These are phyloP conservation scores for Elephantulus edwardii DNA, from an alignment of 2,113 vertebrate genomes.

Conservation along the genomic window DNA sequence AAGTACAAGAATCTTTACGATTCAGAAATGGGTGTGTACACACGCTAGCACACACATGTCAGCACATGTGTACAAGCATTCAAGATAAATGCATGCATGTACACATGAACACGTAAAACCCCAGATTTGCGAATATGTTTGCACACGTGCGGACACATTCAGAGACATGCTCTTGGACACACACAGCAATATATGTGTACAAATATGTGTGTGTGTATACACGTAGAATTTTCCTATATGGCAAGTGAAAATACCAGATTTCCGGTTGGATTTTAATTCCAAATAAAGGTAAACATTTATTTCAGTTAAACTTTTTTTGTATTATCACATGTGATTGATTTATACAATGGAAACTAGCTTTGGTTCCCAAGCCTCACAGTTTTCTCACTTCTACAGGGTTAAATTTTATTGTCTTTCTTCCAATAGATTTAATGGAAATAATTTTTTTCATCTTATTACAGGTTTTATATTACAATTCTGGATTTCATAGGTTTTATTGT, in stretches of 20 bases:
- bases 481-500: background rate
- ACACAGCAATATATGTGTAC: no score
- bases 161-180: accelerated
- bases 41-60: accelerated
- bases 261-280: background rate
- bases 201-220: background rate
- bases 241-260: background rate
- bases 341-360: background rate
- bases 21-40: accelerated
- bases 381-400: background rate
- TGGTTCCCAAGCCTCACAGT: background rate
- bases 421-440: background rate
- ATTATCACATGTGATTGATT: background rate
- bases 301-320: background rate
- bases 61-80: no score
- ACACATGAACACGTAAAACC: no score
- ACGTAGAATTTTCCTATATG: background rate
- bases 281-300: background rate
- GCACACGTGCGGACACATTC: background rate
- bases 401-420: background rate
- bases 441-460: background rate
- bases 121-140: no score
- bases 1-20: background rate
- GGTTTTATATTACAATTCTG: background rate
- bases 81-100: no score